Percentiles rank a stretch among this genome's conserved stretches.
These are phyloP conservation scores for Odontocerum albicorne DNA, from an alignment of 2,888 invertebrate genomes.

Conservation along the genomic window DNA sequence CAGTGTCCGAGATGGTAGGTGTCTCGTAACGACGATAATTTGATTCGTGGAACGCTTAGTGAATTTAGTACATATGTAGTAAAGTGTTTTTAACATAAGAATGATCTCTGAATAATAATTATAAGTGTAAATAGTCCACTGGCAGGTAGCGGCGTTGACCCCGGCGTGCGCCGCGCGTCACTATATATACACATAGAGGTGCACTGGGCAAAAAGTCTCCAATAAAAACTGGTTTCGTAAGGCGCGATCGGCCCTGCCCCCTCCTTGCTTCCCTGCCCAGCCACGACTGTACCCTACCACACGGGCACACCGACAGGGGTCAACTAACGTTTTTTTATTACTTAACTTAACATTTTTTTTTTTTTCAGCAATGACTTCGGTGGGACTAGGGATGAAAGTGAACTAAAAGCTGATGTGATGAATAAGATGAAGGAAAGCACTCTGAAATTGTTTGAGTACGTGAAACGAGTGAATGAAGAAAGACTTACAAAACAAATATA, in stretches of 20 bases:
- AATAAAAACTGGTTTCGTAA: slow-evolving; percentile 34
- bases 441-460: too few species aligned
- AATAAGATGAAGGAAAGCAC: too few species aligned
- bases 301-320: slow-evolving; percentile 12
- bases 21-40: too few species aligned
- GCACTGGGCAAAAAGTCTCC: slow-evolving; percentile 13
- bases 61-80: too few species aligned
- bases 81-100: neutral
- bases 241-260: slow-evolving; percentile 24
- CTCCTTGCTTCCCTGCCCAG: slow-evolving; percentile 15
- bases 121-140: neutral
- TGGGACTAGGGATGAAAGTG: too few species aligned
- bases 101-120: too few species aligned
- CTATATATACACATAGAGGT: neutral
- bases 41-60: too few species aligned
- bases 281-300: slow-evolving; percentile 18
- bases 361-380: neutral
- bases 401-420: too few species aligned
- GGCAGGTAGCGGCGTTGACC: neutral
- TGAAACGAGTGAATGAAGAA: too few species aligned
- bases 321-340: neutral
- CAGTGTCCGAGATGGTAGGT: too few species aligned
- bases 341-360: neutral
- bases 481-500: too few species aligned
- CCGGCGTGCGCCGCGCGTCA: slow-evolving; percentile 18